Base-by-base conservation (phyloP, 2,888 invertebrate genomes). In the Cryptocheilus praepositus region DNA sequence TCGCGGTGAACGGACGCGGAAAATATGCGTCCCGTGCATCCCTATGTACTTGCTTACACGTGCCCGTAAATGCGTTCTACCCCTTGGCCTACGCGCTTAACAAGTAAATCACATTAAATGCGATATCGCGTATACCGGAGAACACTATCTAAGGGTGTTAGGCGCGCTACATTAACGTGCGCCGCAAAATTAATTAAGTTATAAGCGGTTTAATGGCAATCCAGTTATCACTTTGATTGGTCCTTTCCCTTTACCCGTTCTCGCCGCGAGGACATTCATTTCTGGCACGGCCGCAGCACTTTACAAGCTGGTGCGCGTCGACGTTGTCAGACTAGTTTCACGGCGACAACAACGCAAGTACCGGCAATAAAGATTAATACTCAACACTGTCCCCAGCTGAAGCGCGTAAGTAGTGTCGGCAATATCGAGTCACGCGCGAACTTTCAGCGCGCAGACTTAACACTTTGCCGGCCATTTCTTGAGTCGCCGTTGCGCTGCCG, bases 161-260 rank as follows among this genome's bases (percentile, higher is more conserved):
- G 65, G 61, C 71, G 64, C 65, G 60, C 59, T 68, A 66, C 73
- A 73, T 74, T 74, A 74, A 61, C 63, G 58, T 57, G 62, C 45
- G 56, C 54, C 62, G 64, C 56, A 64, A 65, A 74, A 74, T 73
- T 74, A 73, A 74, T 74, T 74, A 73, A 66, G 74, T 71, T 74
- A 73, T 68, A 71, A 68, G 68, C 71, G 68, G 73, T 73, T 74
- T 73, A 74, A 73, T 73, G 64, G 66, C 68, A 67, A 73, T 74
- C 68, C 54, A 73, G 73, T 74, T 73, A 71, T 63, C 74, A 71
- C 70, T 68, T 74, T 73, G 73, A 73, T 71, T 73, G 74, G 71
- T 58, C 55, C 60, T 60, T 64, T 61, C 57, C 64, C 49, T 18
- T 16, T n/a, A 16, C 49, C 49, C 16, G 49, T 49, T 49, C 4